Evolutionary conservation across 2,888 invertebrate species (phyloP), one percentile per base, ranked within the genome.

Genomic region (Alloplasta piceator): DNA sequence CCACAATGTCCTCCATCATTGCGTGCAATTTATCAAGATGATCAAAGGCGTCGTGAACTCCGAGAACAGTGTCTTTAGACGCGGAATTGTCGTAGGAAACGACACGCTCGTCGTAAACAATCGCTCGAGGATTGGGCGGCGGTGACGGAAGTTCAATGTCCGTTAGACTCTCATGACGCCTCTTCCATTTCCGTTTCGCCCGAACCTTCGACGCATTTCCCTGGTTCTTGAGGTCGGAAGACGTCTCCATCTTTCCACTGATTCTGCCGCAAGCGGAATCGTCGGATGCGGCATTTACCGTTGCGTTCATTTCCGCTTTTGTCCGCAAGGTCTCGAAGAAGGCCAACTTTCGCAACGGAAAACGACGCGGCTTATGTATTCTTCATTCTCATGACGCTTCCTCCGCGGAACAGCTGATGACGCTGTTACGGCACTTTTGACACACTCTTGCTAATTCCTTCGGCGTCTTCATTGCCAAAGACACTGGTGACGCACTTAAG

Each of bases 11-110:
- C 87, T 97, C 96, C 91, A 97, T 94, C 43, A 98, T 92, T 80
- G 95, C 94, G 86, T 97, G 95, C 6, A 98, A 93, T 86, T 96
- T 96, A 85, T 96, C 97, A 66, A 98, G 91, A 87, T 97, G 97
- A 87, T 97, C 96, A 82, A 98, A 94, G 0, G 95, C 94, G 85
- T 95, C 95, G 9, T 95, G 92, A 0, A 95, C 94, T 14, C 94
- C 94, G 84, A 94, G 93, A 0, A 94, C 94, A 3, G 93, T 91
- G 95, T 95, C 52, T 6, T 56, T 70, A 1, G 60, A 50, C 12
- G 68, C 38, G 9, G 80, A 60, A 94, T 55, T 72, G 78, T 67
- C 72, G 73, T 6, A 26, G 14, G 50, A 12, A 6, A 39, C 4
- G 14, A 52, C 38, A 7, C 52, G 61, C 6, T 41, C 64, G 10